Base-by-base conservation (phyloP, 2,888 invertebrate species). In the Drosophila imparisetae region DNA sequence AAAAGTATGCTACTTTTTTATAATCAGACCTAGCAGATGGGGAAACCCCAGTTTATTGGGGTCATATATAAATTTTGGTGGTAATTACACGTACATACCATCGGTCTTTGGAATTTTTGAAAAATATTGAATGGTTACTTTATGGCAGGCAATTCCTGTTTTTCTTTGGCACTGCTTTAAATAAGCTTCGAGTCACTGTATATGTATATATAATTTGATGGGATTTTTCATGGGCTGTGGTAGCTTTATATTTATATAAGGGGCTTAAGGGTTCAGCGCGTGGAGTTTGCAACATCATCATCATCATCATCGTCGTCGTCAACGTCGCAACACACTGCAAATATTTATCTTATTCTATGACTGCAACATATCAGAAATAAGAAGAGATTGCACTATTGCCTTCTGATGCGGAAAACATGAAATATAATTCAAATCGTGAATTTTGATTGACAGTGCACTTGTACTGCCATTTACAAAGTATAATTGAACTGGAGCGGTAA, bases 181-280 rank as follows among this genome's bases (percentile, higher is more conserved):
- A n/a, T n/a, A n/a, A n/a, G n/a, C n/a, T n/a, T n/a, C n/a, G n/a
- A n/a, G n/a, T n/a, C n/a, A n/a, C n/a, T n/a, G n/a, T 24, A 13
- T 27, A 24, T 34, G 4, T 40, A 6, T 6, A 42, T 32, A 32
- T 32, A 32, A 32, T 83, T 77, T 81, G 73, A 82, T 80, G 75
- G 75, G 80, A 80, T 80, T 80, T 71, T 60, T 54, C 54, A 50
- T 58, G 67, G 82, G 52, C 52, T 77, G 65, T 60, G 65, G 53
- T 60, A 65, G 80, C 72, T 79, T 75, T 59, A 82, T 82, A 75
- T 81, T 75, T 81, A 71, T 82, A 71, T 65, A 81, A 75, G 67
- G 65, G 66, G 52, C 66, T 79, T 69, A 73, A 66, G 64, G 66
- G 48, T 52, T 78, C 66, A 58, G 52, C 38, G 30, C 40, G 21